Conservation (phyloP, 2,888 invertebrate genomes). For the Lithophane leautieri region DNA sequence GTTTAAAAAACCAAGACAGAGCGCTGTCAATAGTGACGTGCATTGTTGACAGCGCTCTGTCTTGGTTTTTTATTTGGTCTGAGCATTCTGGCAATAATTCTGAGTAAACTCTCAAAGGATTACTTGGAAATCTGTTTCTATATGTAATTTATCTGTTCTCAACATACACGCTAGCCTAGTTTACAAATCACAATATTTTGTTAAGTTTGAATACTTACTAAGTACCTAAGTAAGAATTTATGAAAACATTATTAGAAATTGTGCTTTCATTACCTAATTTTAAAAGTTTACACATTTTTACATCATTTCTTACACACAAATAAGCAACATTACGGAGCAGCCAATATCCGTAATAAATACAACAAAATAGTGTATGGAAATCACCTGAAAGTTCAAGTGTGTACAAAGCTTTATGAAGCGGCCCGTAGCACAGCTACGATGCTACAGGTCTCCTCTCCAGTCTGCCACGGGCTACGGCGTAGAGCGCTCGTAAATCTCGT, state of each 20-base stretch:
- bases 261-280: neutral
- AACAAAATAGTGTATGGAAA: neutral
- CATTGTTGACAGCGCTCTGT: too few relatives aligned
- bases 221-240: neutral
- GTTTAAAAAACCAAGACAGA: too few relatives aligned
- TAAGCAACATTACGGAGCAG: neutral
- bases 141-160: neutral
- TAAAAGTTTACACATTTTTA: neutral
- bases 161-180: neutral
- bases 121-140: neutral
- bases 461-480: constrained; percentile 79
- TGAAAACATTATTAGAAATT: neutral
- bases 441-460: constrained; percentile 79
- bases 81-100: neutral
- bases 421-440: constrained; percentile 64
- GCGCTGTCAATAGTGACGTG: too few relatives aligned
- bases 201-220: neutral
- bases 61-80: too few relatives aligned
- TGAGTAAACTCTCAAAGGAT: neutral
- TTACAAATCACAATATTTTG: neutral
- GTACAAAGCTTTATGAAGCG: constrained; percentile 55
- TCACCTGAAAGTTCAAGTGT: constrained; percentile 29
- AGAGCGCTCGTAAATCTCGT: constrained; percentile 70
- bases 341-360: neutral
- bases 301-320: too few relatives aligned